Evolutionary conservation across 2,797 vertebrate genomes (phyloP), one percentile per base, ranked within the genome.

Genomic region (Malurus leucopterus): DNA sequence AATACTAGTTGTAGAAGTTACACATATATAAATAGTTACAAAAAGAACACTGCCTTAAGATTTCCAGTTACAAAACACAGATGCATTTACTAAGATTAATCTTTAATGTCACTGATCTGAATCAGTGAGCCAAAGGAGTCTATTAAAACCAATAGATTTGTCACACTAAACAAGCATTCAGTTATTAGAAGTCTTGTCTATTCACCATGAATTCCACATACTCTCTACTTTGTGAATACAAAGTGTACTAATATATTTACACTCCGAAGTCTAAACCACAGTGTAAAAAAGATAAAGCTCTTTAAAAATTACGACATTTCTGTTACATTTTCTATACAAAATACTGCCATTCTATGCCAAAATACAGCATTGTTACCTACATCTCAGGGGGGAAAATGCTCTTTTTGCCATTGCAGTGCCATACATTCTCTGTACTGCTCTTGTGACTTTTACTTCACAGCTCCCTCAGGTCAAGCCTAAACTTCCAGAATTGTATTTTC

Each of bases 61-160:
- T 67, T 89, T 91, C 38, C 29, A 93, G 82, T 90, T 88, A 46
- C 43, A 74, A 91, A 93, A 83, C 55, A 88, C 0, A 93, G 67
- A 67, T 40, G 51, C 32, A 57, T 76, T 88, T 68, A 62, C 53
- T 68, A 73, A 73, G 53, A 70, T 77, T 65, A 73, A 49, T 4
- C 10, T 32, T 63, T 38, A 36, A 54, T 3, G 15, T 59, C 46
- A 64, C 21, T 30, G 46, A 73, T n/a, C 15, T 44, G 53, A 88
- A 63, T 38, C 43, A 54, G 50, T 38, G 41, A 81, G 61, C 57
- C 38, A 67, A 50, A 79, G 23, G 11, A 38, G 16, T 32, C 55
- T 32, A 18, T 43, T 73, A 50, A 84, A 86, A 75, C 44, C 23
- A 73, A 27, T 4, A 68, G 19, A 67, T 67, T 36, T 64, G 61